A percentile compares a stretch with the other conserved stretches of the same genome.
These are phyloP conservation scores for Amphiprion clarkii DNA, from an alignment of 2,797 vertebrate genomes.

Conservation along the genomic window DNA sequence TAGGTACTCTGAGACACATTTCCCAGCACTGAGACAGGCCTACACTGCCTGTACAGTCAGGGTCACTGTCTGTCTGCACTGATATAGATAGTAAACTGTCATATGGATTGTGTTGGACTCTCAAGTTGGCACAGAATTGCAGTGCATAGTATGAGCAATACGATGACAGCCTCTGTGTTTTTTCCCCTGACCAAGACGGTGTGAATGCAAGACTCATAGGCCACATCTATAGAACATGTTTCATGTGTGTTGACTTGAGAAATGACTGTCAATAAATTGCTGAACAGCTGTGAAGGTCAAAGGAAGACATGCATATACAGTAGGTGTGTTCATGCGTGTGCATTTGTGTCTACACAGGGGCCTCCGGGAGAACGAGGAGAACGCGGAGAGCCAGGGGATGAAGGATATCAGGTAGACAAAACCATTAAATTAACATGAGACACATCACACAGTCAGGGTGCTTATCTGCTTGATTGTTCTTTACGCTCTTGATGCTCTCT, in stretches of 20 bases:
- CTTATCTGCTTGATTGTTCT: conserved; percentile 25
- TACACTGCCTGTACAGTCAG: conserved; percentile 10
- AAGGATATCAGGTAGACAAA: conserved; percentile 92
- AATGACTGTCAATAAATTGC: conserved; percentile 20
- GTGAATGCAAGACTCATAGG: background rate
- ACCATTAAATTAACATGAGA: conserved; percentile 27
- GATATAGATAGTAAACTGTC: conserved; percentile 11
- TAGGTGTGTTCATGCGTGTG: conserved; percentile 55
- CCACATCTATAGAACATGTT: conserved; percentile 5
- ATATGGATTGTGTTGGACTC: conserved; percentile 30
- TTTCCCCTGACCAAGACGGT: background rate
- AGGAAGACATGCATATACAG: conserved; percentile 22
- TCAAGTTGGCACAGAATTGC: conserved; percentile 41
- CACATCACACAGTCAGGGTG: background rate
- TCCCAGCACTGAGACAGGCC: conserved; percentile 10
- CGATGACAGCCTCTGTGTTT: conserved; percentile 43
- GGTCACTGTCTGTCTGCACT: background rate
- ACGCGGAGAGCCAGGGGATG: conserved; percentile 91
- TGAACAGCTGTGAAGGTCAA: conserved; percentile 21
- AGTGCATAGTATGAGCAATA: conserved; percentile 23
- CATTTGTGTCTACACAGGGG: conserved; percentile 87
- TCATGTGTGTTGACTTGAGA: conserved; percentile 11
- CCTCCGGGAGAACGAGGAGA: conserved; percentile 90
- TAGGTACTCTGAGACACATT: conserved; percentile 32
- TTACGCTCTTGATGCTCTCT: conserved; percentile 12